These are phyloP conservation scores for Acestrorhynchus altus DNA, from an alignment of 2,797 vertebrate genomes.

Conservation along the genomic window DNA sequence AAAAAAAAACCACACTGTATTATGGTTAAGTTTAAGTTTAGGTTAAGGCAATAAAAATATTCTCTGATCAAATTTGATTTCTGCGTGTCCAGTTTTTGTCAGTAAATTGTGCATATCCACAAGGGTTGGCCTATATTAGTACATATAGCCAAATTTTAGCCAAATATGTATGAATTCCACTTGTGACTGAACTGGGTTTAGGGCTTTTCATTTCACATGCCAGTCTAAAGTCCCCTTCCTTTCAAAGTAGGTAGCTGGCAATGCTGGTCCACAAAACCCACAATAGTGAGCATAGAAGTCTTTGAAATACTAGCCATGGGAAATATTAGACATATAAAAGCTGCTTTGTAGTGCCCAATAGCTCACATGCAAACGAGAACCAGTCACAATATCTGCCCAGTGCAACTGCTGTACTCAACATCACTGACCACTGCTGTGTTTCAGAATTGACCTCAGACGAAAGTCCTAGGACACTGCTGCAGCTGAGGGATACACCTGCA, in stretches of 20 bases:
- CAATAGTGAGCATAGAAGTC: no score
- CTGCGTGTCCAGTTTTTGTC: no score
- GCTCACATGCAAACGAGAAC: neutral
- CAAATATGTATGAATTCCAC: no score
- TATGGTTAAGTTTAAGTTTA: no score
- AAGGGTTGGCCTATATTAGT: no score
- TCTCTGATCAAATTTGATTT: no score
- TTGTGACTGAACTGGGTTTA: neutral
- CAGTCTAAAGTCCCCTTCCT: neutral
- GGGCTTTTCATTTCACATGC: neutral
- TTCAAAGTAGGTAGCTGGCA: no score
- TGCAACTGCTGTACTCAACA: neutral
- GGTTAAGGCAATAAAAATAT: no score
- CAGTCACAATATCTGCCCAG: neutral
- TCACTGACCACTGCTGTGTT: neutral
- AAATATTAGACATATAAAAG: neutral
- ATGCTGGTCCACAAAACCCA: neutral
- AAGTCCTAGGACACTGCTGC: slow-evolving; percentile 1
- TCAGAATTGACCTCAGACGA: slow-evolving; percentile 10
- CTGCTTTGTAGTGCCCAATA: neutral
- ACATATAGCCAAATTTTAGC: no score
- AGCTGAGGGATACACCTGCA: slow-evolving; percentile 6
- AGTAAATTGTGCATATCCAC: no score
- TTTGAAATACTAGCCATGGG: neutral
- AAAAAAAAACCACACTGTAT: no score